Conservation (phyloP, 1,140 invertebrate genomes). For the Bombus pyrosoma region DNA sequence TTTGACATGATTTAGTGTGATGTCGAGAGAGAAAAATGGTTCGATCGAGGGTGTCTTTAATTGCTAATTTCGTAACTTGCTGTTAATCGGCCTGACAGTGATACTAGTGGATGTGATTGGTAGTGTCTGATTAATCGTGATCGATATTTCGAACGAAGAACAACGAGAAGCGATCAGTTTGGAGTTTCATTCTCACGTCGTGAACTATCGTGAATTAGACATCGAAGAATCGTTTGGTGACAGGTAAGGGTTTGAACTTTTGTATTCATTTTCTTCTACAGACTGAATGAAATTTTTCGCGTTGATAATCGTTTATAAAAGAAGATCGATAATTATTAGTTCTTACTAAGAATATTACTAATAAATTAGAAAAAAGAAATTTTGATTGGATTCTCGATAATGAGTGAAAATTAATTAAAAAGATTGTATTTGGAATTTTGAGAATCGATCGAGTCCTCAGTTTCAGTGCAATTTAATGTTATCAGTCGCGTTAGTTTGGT, state of each 20-base stretch:
- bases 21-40: background rate
- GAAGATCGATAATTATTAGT: background rate
- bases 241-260: background rate
- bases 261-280: background rate
- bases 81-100: background rate
- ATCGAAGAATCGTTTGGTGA: background rate
- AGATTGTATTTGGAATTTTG: too few species aligned
- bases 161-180: background rate
- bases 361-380: background rate
- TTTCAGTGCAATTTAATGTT: background rate
- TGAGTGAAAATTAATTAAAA: too few species aligned
- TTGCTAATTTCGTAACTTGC: background rate
- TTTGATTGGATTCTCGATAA: background rate
- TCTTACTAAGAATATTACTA: background rate
- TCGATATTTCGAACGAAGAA: background rate
- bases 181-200: background rate
- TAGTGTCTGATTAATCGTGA: background rate
- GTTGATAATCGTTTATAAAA: background rate
- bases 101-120: background rate
- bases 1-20: background rate
- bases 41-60: background rate
- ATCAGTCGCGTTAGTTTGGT: too few species aligned
- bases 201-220: background rate
- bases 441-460: background rate
- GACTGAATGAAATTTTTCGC: background rate